Percentiles rank a stretch among this genome's conserved stretches.
Evolutionary conservation across 2,113 vertebrate species (phyloP).

Genomic region (Pluvialis apricaria): DNA sequence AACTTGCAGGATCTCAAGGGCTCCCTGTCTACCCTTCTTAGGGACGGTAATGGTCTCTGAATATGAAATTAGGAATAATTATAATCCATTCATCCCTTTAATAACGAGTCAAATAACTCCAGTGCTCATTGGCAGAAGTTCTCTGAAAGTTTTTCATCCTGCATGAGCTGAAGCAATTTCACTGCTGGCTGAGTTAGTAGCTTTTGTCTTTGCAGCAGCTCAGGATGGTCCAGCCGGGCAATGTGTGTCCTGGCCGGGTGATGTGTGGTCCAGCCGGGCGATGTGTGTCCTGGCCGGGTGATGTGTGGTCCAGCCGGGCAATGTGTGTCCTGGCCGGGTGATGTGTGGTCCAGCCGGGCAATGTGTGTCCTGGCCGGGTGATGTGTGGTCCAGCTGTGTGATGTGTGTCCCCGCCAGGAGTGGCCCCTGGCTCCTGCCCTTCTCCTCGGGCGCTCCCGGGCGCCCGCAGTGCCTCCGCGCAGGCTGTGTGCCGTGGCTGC

Average conservation of each 20-base stretch:
- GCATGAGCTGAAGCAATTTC: background rate
- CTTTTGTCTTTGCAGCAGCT: background rate
- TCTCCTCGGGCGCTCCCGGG: too few relatives aligned
- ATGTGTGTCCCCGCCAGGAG: too few relatives aligned
- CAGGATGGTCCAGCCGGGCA: rapidly evolving
- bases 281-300: background rate
- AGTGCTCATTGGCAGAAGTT: background rate
- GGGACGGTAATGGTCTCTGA: constrained; percentile 21
- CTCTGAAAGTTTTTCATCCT: background rate
- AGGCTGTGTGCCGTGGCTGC: too few relatives aligned
- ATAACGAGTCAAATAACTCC: background rate
- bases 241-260: background rate
- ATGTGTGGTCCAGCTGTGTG: too few relatives aligned
- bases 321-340: background rate
- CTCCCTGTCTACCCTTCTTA: too few relatives aligned
- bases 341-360: too few relatives aligned
- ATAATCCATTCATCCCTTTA: background rate
- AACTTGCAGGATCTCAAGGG: background rate
- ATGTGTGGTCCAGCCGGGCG: too few relatives aligned
- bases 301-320: rapidly evolving
- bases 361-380: background rate
- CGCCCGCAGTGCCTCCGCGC: too few relatives aligned
- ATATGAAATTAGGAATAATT: constrained; percentile 43
- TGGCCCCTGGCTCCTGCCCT: too few relatives aligned
- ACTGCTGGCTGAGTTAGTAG: background rate